A percentile compares a stretch with the other conserved stretches of the same genome.
These are phyloP conservation scores for Caenorhabditis elegans DNA, from an alignment of 1,140 invertebrate genomes.

Conservation along the genomic window DNA sequence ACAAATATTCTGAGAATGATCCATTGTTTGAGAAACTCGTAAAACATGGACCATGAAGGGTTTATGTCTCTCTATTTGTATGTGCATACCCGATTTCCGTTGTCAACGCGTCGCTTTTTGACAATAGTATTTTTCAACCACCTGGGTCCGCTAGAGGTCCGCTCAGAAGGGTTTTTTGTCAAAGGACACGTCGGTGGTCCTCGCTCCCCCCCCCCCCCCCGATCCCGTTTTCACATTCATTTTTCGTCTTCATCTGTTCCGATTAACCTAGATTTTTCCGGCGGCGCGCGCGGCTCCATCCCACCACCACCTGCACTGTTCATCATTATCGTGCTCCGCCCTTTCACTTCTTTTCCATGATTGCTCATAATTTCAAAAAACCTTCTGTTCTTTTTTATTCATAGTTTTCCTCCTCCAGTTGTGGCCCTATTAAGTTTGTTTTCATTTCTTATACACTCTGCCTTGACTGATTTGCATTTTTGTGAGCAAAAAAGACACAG, in stretches of 20 bases:
- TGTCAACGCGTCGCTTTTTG: not conserved
- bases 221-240: conserved; percentile 4
- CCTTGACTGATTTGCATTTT: conserved; percentile 14
- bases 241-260: not conserved
- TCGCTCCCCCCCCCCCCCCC: no score
- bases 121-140: conserved; percentile 31
- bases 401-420: not conserved
- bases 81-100: conserved; percentile 29
- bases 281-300: conserved; percentile 1
- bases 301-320: conserved; percentile 7
- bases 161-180: not conserved
- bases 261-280: conserved; percentile 14
- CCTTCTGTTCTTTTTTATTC: not conserved
- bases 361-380: not conserved
- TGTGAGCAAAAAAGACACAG: not conserved
- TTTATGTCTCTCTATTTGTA: conserved; percentile 34
- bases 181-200: not conserved
- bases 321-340: not conserved
- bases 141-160: conserved; percentile 7
- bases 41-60: not conserved
- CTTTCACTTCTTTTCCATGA: not conserved
- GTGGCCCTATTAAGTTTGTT: not conserved
- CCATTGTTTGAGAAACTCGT: conserved; percentile 23
- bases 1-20: not conserved
- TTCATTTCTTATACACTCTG: not conserved